A percentile compares a stretch with the other conserved stretches of the same genome.
These are phyloP conservation scores for Himalopsyche kuldschensis DNA, from an alignment of 2,888 invertebrate species.

Conservation along the genomic window DNA sequence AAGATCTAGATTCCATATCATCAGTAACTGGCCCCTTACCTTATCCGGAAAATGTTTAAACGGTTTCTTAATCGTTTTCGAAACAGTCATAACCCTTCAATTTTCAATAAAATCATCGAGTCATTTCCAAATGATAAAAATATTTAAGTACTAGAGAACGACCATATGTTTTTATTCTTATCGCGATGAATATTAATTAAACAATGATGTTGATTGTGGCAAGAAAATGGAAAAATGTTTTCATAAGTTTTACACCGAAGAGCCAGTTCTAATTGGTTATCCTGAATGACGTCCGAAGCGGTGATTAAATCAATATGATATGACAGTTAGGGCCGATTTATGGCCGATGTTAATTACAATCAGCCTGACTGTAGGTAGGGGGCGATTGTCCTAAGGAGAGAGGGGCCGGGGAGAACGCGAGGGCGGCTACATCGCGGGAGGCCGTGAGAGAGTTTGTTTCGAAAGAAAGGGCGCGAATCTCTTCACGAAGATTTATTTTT, in stretches of 20 bases:
- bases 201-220: not conserved
- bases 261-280: constrained; percentile 26
- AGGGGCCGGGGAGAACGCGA: constrained; percentile 3
- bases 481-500: not conserved
- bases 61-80: too few relatives aligned
- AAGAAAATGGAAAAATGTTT: not conserved
- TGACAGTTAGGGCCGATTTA: constrained; percentile 63
- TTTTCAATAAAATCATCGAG: too few relatives aligned
- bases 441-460: constrained; percentile 2
- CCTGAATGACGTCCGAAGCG: constrained; percentile 40
- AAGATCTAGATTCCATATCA: too few relatives aligned
- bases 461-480: not conserved
- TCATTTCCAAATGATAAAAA: too few relatives aligned
- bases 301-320: constrained; percentile 63
- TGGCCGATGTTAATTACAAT: constrained; percentile 61
- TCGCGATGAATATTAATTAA: too few relatives aligned
- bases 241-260: not conserved
- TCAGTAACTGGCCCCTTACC: too few relatives aligned
- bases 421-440: not conserved
- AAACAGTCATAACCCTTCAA: too few relatives aligned
- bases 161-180: too few relatives aligned
- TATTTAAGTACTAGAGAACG: too few relatives aligned
- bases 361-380: not conserved
- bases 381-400: not conserved
- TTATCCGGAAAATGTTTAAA: too few relatives aligned